Conservation (phyloP, 1,140 invertebrate species). For the Panulirus ornatus region DNA sequence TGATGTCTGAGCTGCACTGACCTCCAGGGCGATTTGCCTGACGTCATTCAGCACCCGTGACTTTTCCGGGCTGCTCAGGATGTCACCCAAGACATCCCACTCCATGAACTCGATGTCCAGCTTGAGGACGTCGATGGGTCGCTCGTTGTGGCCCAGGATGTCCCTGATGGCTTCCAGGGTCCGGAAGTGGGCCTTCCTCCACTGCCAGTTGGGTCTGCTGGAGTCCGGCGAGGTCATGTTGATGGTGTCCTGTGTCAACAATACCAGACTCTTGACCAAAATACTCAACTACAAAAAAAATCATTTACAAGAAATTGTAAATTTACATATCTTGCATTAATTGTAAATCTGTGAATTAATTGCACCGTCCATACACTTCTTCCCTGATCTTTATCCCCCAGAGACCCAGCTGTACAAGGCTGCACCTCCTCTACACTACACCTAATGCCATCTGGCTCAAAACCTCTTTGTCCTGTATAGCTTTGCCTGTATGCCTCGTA, state of each 20-base stretch:
- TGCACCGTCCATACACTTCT: too few relatives aligned
- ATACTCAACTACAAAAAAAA: neutral
- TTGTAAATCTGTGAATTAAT: too few relatives aligned
- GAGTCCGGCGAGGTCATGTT: conserved; percentile 38
- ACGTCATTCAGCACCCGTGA: conserved; percentile 29
- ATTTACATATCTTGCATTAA: too few relatives aligned
- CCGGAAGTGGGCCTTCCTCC: conserved; percentile 38
- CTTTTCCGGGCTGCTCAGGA: conserved; percentile 38
- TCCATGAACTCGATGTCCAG: conserved; percentile 74
- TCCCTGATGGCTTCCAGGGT: conserved; percentile 63
- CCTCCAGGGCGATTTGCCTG: conserved; percentile 69
- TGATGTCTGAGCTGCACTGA: neutral
- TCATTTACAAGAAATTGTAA: neutral
- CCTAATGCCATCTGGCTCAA: too few relatives aligned
- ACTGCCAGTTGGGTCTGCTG: neutral
- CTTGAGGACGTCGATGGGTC: conserved; percentile 74
- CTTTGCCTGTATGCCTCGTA: too few relatives aligned
- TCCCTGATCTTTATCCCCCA: too few relatives aligned
- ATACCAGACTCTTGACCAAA: too few relatives aligned
- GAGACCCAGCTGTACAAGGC: too few relatives aligned
- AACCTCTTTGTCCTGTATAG: too few relatives aligned
- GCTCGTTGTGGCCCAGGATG: conserved; percentile 57
- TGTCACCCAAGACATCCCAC: conserved; percentile 64
- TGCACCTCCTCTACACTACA: too few relatives aligned
- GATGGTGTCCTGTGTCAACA: conserved; percentile 14